Base-by-base conservation (phyloP, 1,140 invertebrate genomes). In the Macrobrachium rosenbergii region DNA sequence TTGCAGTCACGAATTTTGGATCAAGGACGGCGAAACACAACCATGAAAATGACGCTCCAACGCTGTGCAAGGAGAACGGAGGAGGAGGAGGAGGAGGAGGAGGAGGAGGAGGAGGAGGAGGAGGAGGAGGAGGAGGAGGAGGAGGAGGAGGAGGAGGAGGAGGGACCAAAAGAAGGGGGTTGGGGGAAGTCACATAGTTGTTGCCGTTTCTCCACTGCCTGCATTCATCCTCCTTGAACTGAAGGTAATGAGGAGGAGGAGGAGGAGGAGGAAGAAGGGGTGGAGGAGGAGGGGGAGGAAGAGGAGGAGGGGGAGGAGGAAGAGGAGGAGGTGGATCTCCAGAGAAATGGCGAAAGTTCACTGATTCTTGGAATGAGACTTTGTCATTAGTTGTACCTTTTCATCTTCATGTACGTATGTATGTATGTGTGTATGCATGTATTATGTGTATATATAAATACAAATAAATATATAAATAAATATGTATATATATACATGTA, bases 401-500 rank as follows among this genome's bases (percentile, higher is more conserved):
- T 28, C 12, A n/a, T 10, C n/a, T n/a, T 10, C 23, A 11, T 67
- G 64, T n/a, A 28, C 17, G 11, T 52, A 52, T 52, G 52, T 12
- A 52, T 7, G 52, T 12, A 12, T 52, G 52, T 52, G 6, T 7
- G 52, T 52, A 52, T 28, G 0, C 5, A 67, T 37, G 28, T 37
- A 37, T 37, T 67, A 67, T 67, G 8, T 67, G 8, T 67, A 67
- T 28, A 67, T 67, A 67, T 67, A 67, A 2, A 3, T 37, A 3
- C 3, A 3, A 2, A 37, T 67, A 67, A 0, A 67, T 37, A 3
- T 37, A 3, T 37, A 3, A 2, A 37, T 67, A 67, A 0, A 67
- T 67, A 67, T 67, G 8, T 67, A 67, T 67, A 67, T 28, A 67
- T 67, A 67, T 67, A 67, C 8, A 67, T 67, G 8, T 67, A 67